These are phyloP conservation scores for Apamea monoglypha DNA, from an alignment of 2,888 invertebrate species.

Conservation along the genomic window DNA sequence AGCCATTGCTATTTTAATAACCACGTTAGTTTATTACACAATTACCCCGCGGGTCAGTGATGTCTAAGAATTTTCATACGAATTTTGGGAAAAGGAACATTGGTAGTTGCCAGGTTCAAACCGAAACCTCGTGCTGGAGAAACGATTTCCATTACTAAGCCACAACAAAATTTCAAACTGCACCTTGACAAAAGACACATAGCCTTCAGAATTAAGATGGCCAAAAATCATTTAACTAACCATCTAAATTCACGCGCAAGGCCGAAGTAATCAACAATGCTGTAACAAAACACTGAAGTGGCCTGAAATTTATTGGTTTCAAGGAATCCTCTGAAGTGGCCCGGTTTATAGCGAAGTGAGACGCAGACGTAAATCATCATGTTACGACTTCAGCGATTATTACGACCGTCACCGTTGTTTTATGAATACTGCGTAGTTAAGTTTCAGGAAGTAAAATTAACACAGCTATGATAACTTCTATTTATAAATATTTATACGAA, in stretches of 20 bases:
- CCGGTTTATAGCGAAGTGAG: slow-evolving; percentile 40
- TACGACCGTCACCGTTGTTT: slow-evolving; percentile 48
- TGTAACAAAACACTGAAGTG: slow-evolving; percentile 51
- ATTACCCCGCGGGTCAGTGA: background rate
- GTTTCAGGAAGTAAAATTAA: slow-evolving; percentile 43
- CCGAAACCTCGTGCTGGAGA: background rate
- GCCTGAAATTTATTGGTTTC: slow-evolving; percentile 53
- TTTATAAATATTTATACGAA: slow-evolving; percentile 9
- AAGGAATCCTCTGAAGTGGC: slow-evolving; percentile 62
- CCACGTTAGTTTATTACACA: background rate
- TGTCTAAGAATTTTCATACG: background rate
- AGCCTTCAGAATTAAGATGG: slow-evolving; percentile 9
- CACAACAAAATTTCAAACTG: background rate
- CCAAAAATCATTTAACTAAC: slow-evolving; percentile 29
- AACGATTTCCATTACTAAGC: background rate
- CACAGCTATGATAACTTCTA: slow-evolving; percentile 16
- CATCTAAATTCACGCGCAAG: slow-evolving; percentile 50
- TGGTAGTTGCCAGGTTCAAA: background rate
- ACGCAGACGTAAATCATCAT: slow-evolving; percentile 53
- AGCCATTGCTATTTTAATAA: too few relatives aligned
- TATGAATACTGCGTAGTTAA: slow-evolving; percentile 24
- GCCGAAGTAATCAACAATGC: slow-evolving; percentile 56
- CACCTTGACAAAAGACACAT: background rate
- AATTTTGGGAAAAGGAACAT: background rate
- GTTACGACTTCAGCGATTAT: slow-evolving; percentile 51